Conservation (phyloP, 2,888 invertebrate species). For the Danaus chrysippus region DNA sequence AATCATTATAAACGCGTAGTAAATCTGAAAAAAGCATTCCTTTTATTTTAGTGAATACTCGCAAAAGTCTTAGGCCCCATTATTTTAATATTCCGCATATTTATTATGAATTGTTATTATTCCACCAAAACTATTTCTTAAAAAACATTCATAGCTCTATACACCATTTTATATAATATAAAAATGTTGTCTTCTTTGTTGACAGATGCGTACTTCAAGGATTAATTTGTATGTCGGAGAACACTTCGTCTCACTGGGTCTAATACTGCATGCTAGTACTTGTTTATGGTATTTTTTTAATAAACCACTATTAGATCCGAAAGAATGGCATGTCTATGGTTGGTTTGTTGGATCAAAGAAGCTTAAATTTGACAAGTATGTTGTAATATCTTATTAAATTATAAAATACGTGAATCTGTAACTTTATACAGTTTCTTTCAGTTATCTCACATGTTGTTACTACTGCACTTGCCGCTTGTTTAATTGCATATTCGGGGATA, state of each 20-base stretch:
- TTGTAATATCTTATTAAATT: constrained; percentile 1
- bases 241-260: constrained; percentile 41
- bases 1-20: no score
- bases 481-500: constrained; percentile 65
- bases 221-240: constrained; percentile 50
- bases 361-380: constrained; percentile 52
- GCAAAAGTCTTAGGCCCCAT: no score
- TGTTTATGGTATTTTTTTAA: constrained; percentile 58
- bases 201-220: constrained; percentile 57
- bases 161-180: background rate
- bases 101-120: no score
- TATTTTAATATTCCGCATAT: no score
- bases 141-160: background rate
- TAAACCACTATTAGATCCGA: constrained; percentile 11
- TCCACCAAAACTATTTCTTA: no score
- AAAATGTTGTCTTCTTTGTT: constrained; percentile 5
- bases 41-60: no score
- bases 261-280: constrained; percentile 53
- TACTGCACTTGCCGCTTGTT: constrained; percentile 61
- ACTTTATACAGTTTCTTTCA: constrained; percentile 35
- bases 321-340: constrained; percentile 42
- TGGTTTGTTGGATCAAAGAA: constrained; percentile 49
- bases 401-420: background rate
- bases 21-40: no score
- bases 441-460: constrained; percentile 62